Percentiles rank a stretch among this genome's conserved stretches.
Evolutionary conservation across 92 coral and sea anemone genomes (phyloP).

Genomic region (Plumapathes pennacea): DNA sequence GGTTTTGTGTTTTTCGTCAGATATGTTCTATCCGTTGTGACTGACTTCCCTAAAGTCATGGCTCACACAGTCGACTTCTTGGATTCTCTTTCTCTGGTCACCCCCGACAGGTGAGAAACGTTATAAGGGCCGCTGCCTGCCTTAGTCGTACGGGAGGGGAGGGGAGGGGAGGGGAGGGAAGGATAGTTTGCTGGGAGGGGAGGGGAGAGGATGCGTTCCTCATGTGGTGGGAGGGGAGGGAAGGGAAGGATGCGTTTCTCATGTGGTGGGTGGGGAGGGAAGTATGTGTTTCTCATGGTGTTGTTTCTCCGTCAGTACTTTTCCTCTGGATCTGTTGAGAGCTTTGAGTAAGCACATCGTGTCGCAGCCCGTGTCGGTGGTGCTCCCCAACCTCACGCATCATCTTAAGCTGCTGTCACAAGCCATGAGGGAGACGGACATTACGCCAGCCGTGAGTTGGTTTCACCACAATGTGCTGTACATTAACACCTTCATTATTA

Average conservation of each 20-base stretch:
- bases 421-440: conserved; percentile 80
- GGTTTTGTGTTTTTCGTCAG: no score
- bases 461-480: background rate
- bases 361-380: conserved; percentile 71
- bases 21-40: conserved; percentile 74
- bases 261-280: background rate
- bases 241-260: background rate
- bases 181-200: no score
- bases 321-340: conserved; percentile 80
- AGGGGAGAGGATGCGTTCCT: no score
- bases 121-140: background rate
- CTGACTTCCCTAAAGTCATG: conserved; percentile 84
- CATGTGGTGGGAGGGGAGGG: background rate
- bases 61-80: conserved; percentile 75
- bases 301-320: conserved; percentile 72
- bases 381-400: conserved; percentile 75
- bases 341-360: conserved; percentile 86
- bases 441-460: conserved; percentile 76
- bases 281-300: background rate
- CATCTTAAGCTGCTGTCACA: conserved; percentile 83
- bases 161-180: no score
- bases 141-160: background rate
- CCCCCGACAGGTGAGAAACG: conserved; percentile 78
- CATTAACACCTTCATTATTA: background rate
- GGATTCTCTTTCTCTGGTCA: conserved; percentile 63